Conservation (phyloP, 1,140 invertebrate species). For the Drosophila insularis region DNA sequence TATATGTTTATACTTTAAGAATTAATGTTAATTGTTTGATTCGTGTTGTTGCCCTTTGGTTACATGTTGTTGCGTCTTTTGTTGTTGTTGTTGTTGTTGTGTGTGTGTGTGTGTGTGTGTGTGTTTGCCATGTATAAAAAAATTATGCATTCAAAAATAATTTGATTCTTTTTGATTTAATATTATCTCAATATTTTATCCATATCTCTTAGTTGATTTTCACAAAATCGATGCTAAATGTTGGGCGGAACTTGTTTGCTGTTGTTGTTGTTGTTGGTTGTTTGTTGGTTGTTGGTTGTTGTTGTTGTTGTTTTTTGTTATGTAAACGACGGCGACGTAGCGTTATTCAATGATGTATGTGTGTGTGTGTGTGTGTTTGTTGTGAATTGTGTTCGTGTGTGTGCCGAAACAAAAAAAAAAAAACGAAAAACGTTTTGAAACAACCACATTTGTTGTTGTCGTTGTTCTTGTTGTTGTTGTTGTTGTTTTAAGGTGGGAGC, state of each 20-base stretch:
- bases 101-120: slow-evolving; percentile 14
- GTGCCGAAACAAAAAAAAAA: slow-evolving; percentile 3
- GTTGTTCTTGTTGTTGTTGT: slow-evolving; percentile 14
- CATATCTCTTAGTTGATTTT: slow-evolving; percentile 59
- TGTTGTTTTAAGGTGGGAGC: slow-evolving; percentile 64
- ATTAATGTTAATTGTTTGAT: slow-evolving; percentile 21
- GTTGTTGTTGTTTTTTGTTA: slow-evolving; percentile 18
- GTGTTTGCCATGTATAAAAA: slow-evolving; percentile 31
- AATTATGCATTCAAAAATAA: slow-evolving; percentile 53
- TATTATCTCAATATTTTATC: slow-evolving; percentile 8
- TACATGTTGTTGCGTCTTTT: background rate
- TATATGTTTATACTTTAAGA: slow-evolving; percentile 7
- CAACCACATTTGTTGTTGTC: slow-evolving; percentile 6
- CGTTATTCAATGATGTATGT: background rate
- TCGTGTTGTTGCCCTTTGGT: slow-evolving; percentile 22
- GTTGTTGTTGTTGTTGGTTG: slow-evolving; percentile 25
- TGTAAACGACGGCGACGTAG: slow-evolving; percentile 8
- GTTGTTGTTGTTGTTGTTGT: slow-evolving; percentile 11
- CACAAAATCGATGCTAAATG: slow-evolving; percentile 75
- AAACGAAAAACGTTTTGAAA: background rate
- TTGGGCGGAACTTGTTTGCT: slow-evolving; percentile 78
- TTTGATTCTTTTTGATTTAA: slow-evolving; percentile 28
- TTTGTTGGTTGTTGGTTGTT: slow-evolving; percentile 20
- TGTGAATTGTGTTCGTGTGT: background rate
- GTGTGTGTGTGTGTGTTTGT: background rate